These are phyloP conservation scores for Patella vulgata DNA, from an alignment of 1,140 invertebrate species.

Conservation along the genomic window DNA sequence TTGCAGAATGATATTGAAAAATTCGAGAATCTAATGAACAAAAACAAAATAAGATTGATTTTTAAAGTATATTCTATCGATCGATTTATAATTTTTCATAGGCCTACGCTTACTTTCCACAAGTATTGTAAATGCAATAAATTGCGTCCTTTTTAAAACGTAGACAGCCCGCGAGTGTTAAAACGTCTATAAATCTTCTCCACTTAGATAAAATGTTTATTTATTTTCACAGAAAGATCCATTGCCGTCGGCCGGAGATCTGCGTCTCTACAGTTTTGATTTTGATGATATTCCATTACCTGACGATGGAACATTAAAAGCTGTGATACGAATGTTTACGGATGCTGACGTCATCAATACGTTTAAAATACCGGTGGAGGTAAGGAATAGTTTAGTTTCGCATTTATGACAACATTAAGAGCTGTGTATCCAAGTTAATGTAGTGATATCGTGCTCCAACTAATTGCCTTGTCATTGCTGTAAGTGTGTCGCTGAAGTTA, in stretches of 20 bases:
- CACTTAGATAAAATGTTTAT: too few relatives aligned
- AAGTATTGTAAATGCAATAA: too few relatives aligned
- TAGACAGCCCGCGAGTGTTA: too few relatives aligned
- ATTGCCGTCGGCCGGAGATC: slow-evolving; percentile 44
- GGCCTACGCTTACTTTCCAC: too few relatives aligned
- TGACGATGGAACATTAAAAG: slow-evolving; percentile 91
- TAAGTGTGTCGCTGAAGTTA: not conserved
- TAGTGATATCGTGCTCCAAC: not conserved
- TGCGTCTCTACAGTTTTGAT: slow-evolving; percentile 72
- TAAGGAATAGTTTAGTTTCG: too few relatives aligned
- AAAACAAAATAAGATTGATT: too few relatives aligned
- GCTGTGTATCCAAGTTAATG: slow-evolving; percentile 19
- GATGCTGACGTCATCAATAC: slow-evolving; percentile 89
- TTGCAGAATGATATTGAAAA: too few relatives aligned
- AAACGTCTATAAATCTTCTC: too few relatives aligned
- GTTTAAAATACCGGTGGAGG: slow-evolving; percentile 93
- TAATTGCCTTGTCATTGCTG: not conserved
- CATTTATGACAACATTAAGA: slow-evolving; percentile 78
- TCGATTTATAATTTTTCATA: too few relatives aligned
- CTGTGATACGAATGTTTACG: slow-evolving; percentile 91
- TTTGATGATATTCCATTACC: slow-evolving; percentile 90
- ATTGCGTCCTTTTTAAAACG: too few relatives aligned
- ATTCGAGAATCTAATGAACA: too few relatives aligned
- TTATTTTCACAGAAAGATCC: slow-evolving; percentile 22
- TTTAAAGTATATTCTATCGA: too few relatives aligned